Evolutionary conservation across 2,113 vertebrate genomes (phyloP).

Genomic region (Silurus meridionalis): DNA sequence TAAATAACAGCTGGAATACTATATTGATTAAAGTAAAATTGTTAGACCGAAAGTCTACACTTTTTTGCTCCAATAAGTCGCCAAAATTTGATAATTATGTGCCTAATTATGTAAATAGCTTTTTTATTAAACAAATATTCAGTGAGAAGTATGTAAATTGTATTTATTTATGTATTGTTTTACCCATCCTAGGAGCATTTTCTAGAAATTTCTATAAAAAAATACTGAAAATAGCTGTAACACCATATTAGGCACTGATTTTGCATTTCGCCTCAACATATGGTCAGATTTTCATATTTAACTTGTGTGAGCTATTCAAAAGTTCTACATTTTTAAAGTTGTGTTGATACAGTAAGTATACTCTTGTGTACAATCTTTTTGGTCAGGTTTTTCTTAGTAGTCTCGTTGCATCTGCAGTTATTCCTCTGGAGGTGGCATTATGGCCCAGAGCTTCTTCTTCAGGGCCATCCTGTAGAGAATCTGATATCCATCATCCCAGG

Average conservation of each 20-base stretch:
- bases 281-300: background rate
- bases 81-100: background rate
- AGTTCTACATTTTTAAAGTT: conserved; percentile 18
- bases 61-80: background rate
- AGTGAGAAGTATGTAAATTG: background rate
- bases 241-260: background rate
- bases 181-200: background rate
- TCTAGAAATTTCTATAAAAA: background rate
- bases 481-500: conserved; percentile 97
- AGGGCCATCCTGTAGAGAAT: conserved; percentile 90
- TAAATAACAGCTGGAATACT: background rate
- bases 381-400: conserved; percentile 17
- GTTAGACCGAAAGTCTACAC: background rate
- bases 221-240: no score
- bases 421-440: conserved; percentile 49
- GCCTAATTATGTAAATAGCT: background rate
- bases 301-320: conserved; percentile 38
- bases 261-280: background rate
- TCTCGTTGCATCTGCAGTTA: background rate
- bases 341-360: conserved; percentile 4
- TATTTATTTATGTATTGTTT: background rate
- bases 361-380: conserved; percentile 28
- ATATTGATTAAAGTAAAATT: background rate
- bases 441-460: conserved; percentile 79
- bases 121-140: background rate